Conservation (phyloP, 2,888 invertebrate species). For the Lasioglossum morio region DNA sequence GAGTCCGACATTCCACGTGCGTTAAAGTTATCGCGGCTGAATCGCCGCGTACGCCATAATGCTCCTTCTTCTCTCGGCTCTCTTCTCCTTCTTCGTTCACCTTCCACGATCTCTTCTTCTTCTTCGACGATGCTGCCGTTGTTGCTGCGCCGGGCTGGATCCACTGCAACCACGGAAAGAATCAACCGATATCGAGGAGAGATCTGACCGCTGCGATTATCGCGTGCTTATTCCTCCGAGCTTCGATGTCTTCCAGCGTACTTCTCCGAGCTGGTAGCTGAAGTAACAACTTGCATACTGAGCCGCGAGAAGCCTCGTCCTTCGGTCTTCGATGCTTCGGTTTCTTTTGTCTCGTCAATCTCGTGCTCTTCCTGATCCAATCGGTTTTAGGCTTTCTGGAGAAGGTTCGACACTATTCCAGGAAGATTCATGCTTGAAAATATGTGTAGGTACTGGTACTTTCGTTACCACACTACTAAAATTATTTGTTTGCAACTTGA, state of each 20-base stretch:
- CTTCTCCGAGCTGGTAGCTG: background rate
- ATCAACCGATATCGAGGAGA: slow-evolving; percentile 55
- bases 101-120: slow-evolving; percentile 1
- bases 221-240: slow-evolving; percentile 46
- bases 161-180: slow-evolving; percentile 57
- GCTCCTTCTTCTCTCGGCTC: slow-evolving; percentile 59
- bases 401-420: too few relatives aligned
- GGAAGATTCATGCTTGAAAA: too few relatives aligned
- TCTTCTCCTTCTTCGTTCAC: slow-evolving; percentile 28
- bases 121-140: slow-evolving; percentile 12
- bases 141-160: slow-evolving; percentile 5
- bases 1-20: slow-evolving; percentile 74
- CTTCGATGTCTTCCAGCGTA: background rate
- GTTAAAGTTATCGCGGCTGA: slow-evolving; percentile 76
- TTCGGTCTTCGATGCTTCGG: background rate
- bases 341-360: background rate
- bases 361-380: background rate
- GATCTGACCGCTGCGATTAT: slow-evolving; percentile 62
- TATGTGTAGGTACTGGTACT: too few relatives aligned
- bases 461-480: too few relatives aligned
- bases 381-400: background rate
- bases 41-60: slow-evolving; percentile 72
- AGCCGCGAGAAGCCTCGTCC: background rate
- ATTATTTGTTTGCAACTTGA: too few relatives aligned
- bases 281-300: background rate